phyloP scores from a whole-genome alignment of 2,797 vertebrate genomes.

The Erithacus rubecula region DNA sequence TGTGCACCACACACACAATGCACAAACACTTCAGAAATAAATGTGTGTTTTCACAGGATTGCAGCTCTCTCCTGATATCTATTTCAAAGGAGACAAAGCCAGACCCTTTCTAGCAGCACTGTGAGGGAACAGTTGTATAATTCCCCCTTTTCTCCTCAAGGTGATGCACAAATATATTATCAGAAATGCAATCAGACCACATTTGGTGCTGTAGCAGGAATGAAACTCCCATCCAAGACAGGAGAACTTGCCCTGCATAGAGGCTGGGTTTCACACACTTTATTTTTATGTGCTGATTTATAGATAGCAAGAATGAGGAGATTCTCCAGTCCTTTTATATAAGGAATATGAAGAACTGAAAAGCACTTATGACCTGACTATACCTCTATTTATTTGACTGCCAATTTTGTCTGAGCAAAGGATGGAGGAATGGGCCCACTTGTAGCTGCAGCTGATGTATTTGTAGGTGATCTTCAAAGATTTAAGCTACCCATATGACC shows the following conservation, averaged over 20 bases:
- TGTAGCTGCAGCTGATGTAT: not conserved
- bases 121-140: constrained; percentile 48
- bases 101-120: constrained; percentile 29
- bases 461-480: not conserved
- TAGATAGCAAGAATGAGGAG: not conserved
- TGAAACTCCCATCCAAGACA: constrained; percentile 17
- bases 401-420: not conserved
- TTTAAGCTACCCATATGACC: not conserved
- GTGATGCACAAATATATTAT: constrained; percentile 52
- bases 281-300: constrained; percentile 40
- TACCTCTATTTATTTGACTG: not conserved
- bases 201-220: not conserved
- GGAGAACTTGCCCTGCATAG: not conserved
- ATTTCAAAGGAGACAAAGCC: constrained; percentile 60
- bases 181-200: not conserved
- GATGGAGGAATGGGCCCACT: not conserved
- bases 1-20: constrained; percentile 31
- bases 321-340: not conserved
- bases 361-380: not conserved
- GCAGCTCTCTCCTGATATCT: constrained; percentile 55
- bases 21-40: constrained; percentile 67
- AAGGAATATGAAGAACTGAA: not conserved
- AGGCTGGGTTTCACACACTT: constrained; percentile 15
- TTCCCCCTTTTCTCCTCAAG: constrained; percentile 51
- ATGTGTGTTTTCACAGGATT: constrained; percentile 56